These are phyloP conservation scores for Melanerpes formicivorus DNA, from an alignment of 2,113 vertebrate genomes.

Conservation along the genomic window DNA sequence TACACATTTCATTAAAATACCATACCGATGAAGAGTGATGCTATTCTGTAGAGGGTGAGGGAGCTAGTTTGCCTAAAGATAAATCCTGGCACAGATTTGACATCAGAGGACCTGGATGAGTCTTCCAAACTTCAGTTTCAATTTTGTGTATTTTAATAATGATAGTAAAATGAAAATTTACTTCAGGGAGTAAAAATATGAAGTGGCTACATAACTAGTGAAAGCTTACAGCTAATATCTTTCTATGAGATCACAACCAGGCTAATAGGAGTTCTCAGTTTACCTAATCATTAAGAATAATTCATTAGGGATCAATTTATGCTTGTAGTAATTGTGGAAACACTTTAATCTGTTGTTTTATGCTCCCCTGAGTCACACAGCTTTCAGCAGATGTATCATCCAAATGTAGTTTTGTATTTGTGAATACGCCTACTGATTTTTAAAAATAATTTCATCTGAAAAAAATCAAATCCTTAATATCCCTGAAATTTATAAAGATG, in stretches of 20 bases:
- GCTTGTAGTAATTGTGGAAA: not conserved
- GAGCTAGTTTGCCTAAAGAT: not conserved
- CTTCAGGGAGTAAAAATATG: not conserved
- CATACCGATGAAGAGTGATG: not conserved
- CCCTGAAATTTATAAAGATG: not conserved
- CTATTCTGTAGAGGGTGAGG: not conserved
- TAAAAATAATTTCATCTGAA: not conserved
- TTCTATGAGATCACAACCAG: not conserved
- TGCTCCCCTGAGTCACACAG: not conserved
- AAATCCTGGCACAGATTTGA: not conserved
- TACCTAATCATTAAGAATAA: not conserved
- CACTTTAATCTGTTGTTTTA: not conserved
- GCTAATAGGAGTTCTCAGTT: not conserved
- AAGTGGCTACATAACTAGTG: not conserved
- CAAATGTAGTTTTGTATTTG: not conserved
- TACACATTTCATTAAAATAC: not conserved
- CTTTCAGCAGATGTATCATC: not conserved
- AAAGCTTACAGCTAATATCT: not conserved
- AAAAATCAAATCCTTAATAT: not conserved
- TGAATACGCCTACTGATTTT: not conserved
- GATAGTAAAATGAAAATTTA: not conserved
- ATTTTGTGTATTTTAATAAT: not conserved
- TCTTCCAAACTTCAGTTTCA: not conserved
- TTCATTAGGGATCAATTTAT: not conserved
- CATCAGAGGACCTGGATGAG: not conserved